Conservation (phyloP, 2,113 vertebrate species). For the Crotalus viridis region DNA sequence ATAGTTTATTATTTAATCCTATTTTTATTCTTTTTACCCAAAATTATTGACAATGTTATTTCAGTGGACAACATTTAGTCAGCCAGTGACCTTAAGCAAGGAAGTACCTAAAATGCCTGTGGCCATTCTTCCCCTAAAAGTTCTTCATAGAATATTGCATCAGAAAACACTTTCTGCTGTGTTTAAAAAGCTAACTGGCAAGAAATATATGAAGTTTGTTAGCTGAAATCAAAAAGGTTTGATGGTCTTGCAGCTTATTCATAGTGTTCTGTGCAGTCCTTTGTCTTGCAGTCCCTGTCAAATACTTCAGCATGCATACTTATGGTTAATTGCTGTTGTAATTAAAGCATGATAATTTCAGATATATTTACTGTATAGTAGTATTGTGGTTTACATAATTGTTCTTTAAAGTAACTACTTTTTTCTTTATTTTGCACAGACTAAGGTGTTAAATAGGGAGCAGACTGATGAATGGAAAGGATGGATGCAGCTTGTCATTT, state of each 20-base stretch:
- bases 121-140: too few species aligned
- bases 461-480: constrained; percentile 99
- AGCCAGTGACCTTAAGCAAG: neutral
- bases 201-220: neutral
- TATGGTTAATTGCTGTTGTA: neutral
- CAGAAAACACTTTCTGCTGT: neutral
- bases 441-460: constrained; percentile 93
- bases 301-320: neutral
- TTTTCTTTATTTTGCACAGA: constrained; percentile 74
- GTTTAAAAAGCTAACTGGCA: neutral
- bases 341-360: neutral
- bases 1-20: neutral
- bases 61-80: neutral
- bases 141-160: neutral
- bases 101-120: neutral
- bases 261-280: neutral
- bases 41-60: neutral
- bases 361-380: neutral
- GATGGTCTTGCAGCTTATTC: neutral
- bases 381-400: constrained; percentile 18
- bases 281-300: neutral
- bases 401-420: constrained; percentile 57
- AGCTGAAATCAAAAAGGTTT: neutral
- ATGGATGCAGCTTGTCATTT: constrained; percentile 99
- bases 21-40: neutral